Base-by-base conservation (phyloP, 2,797 vertebrate genomes). In the Geotrypetes seraphini region DNA sequence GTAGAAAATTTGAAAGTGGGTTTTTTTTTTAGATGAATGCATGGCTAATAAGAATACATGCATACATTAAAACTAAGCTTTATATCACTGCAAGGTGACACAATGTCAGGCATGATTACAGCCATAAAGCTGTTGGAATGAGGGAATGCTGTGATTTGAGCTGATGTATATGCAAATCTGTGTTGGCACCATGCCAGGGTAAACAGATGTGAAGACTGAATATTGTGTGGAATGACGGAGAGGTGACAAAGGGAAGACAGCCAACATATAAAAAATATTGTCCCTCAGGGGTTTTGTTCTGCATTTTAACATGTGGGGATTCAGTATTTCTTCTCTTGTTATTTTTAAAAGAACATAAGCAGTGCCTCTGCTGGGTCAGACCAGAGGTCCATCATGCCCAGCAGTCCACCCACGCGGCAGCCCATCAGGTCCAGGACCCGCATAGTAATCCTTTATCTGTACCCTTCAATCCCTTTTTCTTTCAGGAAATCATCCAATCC, bases 41-140 rank as follows among this genome's bases (percentile, higher is more conserved):
- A 43, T 39, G 55, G 53, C 64, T 66, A 65, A 36, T 16, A 51
- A 36, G 47, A 69, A 61, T 37, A 56, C n/a, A 56, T 43, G 52
- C 7, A 47, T 41, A 29, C 54, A 39, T 39, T 35, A 41, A 39
- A 13, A 42, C 1, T 7, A 57, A 32, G 33, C 16, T 44, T 31
- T 35, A 50, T 36, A 45, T 49, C 56, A 59, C 33, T 43, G 47
- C 33, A 54, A 64, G 66, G 48, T 0, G 9, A 43, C 21, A 47
- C 18, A 8, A 18, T 51, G 43, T 41, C 48, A 47, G 31, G 24
- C 5, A 3, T 29, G 42, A 40, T 46, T 49, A 47, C 8, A 20
- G 32, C 17, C 30, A 8, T 35, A 55, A 12, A 59, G 39, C 24
- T 40, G 44, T n/a, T 24, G 19, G 14, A 25, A 23, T n/a, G 29